Conservation (phyloP, 2,113 vertebrate species). For the Abramis brama region DNA sequence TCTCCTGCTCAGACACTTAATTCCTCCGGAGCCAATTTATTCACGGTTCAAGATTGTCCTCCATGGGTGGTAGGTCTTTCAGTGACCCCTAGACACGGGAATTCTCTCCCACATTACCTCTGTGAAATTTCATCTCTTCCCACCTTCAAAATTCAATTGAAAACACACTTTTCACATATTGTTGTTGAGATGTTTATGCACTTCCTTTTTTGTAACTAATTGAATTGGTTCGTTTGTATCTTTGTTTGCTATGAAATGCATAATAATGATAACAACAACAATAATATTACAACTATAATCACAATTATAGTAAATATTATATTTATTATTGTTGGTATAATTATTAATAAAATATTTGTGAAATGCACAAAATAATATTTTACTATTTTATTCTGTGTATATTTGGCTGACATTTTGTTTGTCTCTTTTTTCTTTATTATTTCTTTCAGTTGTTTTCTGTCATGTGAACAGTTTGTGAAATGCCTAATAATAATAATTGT, state of each 20-base stretch:
- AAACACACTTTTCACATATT: neutral
- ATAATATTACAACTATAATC: too few relatives aligned
- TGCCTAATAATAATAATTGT: neutral
- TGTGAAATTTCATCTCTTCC: neutral
- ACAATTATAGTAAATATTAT: too few relatives aligned
- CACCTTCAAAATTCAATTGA: slow-evolving; percentile 3
- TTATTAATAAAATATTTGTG: too few relatives aligned
- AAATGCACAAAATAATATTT: too few relatives aligned
- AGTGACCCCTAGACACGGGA: slow-evolving; percentile 9
- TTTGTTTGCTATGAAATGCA: neutral
- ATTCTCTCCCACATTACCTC: neutral
- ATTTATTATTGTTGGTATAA: too few relatives aligned
- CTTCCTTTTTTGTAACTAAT: neutral
- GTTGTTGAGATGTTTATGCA: neutral
- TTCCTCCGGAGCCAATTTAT: slow-evolving; percentile 35
- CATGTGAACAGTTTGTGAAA: neutral
- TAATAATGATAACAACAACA: too few relatives aligned
- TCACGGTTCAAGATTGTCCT: slow-evolving; percentile 14
- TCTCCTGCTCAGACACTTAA: slow-evolving; percentile 17
- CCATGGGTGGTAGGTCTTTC: slow-evolving; percentile 25
- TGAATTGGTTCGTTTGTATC: neutral
- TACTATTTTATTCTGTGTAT: too few relatives aligned
- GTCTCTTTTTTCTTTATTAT: too few relatives aligned
- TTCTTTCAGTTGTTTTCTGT: neutral
- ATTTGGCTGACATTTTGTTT: too few relatives aligned